Base-by-base conservation (phyloP, 2,888 invertebrate genomes). In the Trichopoda pennipes region DNA sequence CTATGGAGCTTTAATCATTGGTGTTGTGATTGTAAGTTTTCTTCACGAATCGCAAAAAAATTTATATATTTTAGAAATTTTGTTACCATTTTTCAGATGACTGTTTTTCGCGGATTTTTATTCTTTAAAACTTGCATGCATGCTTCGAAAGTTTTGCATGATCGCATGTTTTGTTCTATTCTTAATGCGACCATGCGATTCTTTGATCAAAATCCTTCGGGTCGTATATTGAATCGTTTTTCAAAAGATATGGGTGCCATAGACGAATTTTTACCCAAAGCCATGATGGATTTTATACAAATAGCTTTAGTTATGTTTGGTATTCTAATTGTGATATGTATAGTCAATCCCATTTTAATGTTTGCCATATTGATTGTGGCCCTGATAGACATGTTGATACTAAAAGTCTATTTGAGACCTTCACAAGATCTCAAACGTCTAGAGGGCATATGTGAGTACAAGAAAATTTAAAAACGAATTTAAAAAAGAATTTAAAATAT, bases 181-280 rank as follows among this genome's bases (percentile, higher is more conserved):
- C 92, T 97, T 8, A 92, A 94, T 83, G 94, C 96, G 0, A 94
- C 95, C 0, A 95, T 97, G 93, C 91, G 94, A 17, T 98, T 98
- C 92, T 98, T 98, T 89, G 96, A 97, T 86, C 93, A 92, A 0
- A 98, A 97, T 92, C 95, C 97, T 1, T 94, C 95, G 79, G 96
- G 96, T 12, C 90, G 93, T 69, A 94, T 96, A 85, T 90, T 96
- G 42, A 96, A 96, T 90, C 92, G 96, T 63, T 96, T 96, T 89
- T 94, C 95, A 0, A 95, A 95, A 88, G 96, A 96, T 87, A 93
- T 94, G 87, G 95, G 93, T 0, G 91, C 92, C 0, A 92, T 94
- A 86, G 94, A 94, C 86, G 94, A 94, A 84, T 85, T 92, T 7
- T 86, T 94, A 14, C 93, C 94, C 0, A 91, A 88, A 77, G 90